Conservation (phyloP, 92 coral and sea anemone species). For the Bergia puertoricense region DNA sequence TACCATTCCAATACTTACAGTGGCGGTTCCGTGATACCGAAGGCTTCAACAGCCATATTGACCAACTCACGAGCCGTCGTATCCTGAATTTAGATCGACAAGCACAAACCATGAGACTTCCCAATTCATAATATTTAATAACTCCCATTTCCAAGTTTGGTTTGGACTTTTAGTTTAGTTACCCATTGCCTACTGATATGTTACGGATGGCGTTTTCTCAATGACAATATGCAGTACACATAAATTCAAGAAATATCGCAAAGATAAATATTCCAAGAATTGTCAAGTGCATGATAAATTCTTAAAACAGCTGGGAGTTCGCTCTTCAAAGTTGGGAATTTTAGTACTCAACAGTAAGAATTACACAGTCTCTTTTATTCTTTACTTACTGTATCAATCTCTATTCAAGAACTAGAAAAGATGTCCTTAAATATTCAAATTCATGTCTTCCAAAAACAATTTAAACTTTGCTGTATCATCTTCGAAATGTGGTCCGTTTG, state of each 20-base stretch:
- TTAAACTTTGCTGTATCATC: neutral
- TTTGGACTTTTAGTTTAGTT: neutral
- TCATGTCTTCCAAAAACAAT: too few species aligned
- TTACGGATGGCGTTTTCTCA: neutral
- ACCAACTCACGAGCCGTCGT: constrained; percentile 92
- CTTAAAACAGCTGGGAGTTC: neutral
- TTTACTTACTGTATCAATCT: neutral
- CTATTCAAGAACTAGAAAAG: neutral
- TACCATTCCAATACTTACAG: constrained; percentile 53
- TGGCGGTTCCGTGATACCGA: constrained; percentile 74
- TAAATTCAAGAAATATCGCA: neutral
- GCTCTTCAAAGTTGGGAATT: neutral
- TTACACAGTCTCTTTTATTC: neutral
- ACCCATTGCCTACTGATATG: neutral
- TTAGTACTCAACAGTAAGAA: neutral
- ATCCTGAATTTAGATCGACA: constrained; percentile 55
- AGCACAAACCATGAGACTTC: too few species aligned
- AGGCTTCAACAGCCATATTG: constrained; percentile 89
- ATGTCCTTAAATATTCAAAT: neutral
- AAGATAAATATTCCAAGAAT: too few species aligned
- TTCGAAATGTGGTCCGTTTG: too few species aligned
- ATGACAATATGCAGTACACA: neutral
- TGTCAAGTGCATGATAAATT: neutral
- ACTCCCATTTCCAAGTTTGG: neutral
- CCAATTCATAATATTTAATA: neutral